A percentile compares a stretch with the other conserved stretches of the same genome.
phyloP scores from a whole-genome alignment of 2,113 vertebrate species.

The Gobius niger region DNA sequence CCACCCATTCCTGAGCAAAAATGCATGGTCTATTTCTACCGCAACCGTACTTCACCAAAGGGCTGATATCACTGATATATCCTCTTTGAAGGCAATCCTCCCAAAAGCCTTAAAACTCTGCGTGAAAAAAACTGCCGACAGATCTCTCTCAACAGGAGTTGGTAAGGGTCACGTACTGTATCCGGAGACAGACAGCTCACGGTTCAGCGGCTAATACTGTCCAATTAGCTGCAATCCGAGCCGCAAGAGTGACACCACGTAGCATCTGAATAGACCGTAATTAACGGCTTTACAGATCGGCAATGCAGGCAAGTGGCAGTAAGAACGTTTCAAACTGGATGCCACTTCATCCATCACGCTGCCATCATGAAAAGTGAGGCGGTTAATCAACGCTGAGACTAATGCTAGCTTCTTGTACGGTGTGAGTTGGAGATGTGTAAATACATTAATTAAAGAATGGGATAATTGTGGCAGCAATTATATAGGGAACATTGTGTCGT shows the following conservation, averaged over 20 bases:
- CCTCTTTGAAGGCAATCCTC: background rate
- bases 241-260: background rate
- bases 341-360: conserved; percentile 21
- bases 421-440: background rate
- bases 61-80: background rate
- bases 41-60: conserved; percentile 2
- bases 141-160: conserved; percentile 7
- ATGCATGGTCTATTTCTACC: conserved; percentile 4
- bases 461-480: background rate
- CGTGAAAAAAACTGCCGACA: background rate
- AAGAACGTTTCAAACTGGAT: background rate
- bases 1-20: background rate
- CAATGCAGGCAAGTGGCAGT: background rate
- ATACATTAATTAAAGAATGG: background rate
- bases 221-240: conserved; percentile 53
- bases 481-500: background rate
- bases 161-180: conserved; percentile 4
- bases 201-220: conserved; percentile 36
- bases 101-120: background rate
- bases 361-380: conserved; percentile 5
- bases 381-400: conserved; percentile 15
- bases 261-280: conserved; percentile 37
- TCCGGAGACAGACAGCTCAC: conserved; percentile 26
- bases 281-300: conserved; percentile 34
- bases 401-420: background rate